These are phyloP conservation scores for Tarsius wallacei DNA, from an alignment of 2,797 vertebrate species.

Conservation along the genomic window DNA sequence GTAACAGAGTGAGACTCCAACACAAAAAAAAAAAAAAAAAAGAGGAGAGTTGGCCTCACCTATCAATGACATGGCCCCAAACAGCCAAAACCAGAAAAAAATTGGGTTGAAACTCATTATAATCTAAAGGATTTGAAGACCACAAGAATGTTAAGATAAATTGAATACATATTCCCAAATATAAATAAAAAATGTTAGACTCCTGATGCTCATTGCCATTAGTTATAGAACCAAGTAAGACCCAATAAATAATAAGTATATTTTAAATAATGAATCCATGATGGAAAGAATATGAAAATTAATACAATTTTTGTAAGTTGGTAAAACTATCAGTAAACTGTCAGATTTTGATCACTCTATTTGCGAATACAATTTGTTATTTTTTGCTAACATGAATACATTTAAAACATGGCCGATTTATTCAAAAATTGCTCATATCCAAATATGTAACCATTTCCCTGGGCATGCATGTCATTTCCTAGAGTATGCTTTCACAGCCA, in stretches of 20 bases:
- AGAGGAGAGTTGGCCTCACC: not conserved
- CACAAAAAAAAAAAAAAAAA: not conserved
- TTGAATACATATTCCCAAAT: not conserved
- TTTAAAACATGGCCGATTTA: not conserved
- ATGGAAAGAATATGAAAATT: constrained; percentile 23
- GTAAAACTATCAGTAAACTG: not conserved
- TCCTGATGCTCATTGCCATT: not conserved
- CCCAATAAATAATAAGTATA: too few species aligned
- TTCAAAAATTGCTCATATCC: constrained; percentile 26
- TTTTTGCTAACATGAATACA: constrained; percentile 36
- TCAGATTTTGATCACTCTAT: constrained; percentile 15
- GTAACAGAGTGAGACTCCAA: too few species aligned
- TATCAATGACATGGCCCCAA: not conserved
- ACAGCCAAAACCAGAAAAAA: not conserved
- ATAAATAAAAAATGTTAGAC: not conserved
- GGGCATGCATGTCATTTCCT: not conserved
- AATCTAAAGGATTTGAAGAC: not conserved
- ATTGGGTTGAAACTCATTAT: not conserved
- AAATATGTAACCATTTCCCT: constrained; percentile 16
- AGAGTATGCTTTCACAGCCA: not conserved
- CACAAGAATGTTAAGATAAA: not conserved
- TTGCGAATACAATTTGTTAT: not conserved
- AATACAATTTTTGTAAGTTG: not conserved
- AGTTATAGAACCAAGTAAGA: not conserved
- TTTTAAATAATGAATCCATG: constrained; percentile 12